A percentile compares a stretch with the other conserved stretches of the same genome.
Evolutionary conservation across 2,888 invertebrate genomes (phyloP).

Genomic region (Psylliodes chrysocephalus): DNA sequence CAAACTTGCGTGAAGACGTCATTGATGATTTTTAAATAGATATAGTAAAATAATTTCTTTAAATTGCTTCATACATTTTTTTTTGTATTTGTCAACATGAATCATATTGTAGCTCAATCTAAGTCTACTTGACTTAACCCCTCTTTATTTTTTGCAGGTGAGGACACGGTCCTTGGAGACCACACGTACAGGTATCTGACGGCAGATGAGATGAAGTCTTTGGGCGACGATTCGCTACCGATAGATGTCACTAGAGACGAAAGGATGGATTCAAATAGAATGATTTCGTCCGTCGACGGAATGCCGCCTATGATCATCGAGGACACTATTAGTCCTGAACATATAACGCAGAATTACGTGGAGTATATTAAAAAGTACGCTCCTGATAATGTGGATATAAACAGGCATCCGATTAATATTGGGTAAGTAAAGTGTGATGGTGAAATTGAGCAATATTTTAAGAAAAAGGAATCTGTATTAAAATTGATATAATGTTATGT

Average conservation of each 20-base stretch:
- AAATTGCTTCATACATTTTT: too few relatives aligned
- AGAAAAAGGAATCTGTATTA: slow-evolving; percentile 13
- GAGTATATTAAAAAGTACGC: slow-evolving; percentile 68
- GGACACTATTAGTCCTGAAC: slow-evolving; percentile 73
- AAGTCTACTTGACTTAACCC: not conserved
- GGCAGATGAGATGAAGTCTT: slow-evolving; percentile 94
- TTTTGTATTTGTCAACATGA: slow-evolving; percentile 11
- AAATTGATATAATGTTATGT: too few relatives aligned
- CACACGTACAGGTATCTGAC: slow-evolving; percentile 92
- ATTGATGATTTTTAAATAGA: too few relatives aligned
- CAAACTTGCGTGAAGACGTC: too few relatives aligned
- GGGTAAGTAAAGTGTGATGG: slow-evolving; percentile 66
- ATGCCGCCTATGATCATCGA: slow-evolving; percentile 70
- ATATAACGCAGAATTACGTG: slow-evolving; percentile 66
- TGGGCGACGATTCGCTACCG: slow-evolving; percentile 92
- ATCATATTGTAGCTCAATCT: not conserved
- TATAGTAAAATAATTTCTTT: too few relatives aligned
- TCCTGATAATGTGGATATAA: slow-evolving; percentile 69
- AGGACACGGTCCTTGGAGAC: slow-evolving; percentile 91
- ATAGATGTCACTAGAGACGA: slow-evolving; percentile 94
- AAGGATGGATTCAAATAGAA: slow-evolving; percentile 77
- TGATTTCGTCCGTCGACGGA: slow-evolving; percentile 66
- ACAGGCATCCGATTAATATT: slow-evolving; percentile 71
- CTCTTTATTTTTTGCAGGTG: slow-evolving; percentile 70
- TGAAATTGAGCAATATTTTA: not conserved